These are phyloP conservation scores for Trididemnum nubilum DNA, from an alignment of 23 tunicate genomes.

Conservation along the genomic window DNA sequence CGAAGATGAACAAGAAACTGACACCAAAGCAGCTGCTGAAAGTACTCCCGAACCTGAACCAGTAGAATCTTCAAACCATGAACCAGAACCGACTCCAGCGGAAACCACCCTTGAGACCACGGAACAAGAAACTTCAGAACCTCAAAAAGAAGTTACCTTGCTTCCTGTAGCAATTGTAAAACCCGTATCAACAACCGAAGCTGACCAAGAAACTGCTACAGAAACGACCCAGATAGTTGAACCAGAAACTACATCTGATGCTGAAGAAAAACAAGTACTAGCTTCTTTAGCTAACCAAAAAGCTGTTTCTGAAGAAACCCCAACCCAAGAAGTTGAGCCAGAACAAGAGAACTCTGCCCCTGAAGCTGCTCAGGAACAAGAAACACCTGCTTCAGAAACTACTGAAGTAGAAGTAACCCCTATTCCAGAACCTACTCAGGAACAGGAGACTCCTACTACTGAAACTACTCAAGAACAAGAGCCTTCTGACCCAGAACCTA, in stretches of 20 bases:
- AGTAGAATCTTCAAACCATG: not conserved
- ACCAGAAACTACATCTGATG: not conserved
- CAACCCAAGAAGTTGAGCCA: not conserved
- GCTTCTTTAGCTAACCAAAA: not conserved
- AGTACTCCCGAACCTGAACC: constrained; percentile 9
- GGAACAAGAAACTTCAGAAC: not conserved
- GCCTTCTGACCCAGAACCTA: constrained; percentile 2
- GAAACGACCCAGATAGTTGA: too few relatives aligned
- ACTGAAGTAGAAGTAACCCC: not conserved
- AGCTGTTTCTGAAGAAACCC: too few relatives aligned
- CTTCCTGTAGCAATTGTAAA: not conserved
- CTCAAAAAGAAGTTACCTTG: not conserved
- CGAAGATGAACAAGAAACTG: not conserved
- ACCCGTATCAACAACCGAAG: not conserved
- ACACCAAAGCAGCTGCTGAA: not conserved
- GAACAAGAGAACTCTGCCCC: not conserved
- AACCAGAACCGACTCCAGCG: too few relatives aligned
- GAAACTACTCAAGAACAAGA: constrained; percentile 4
- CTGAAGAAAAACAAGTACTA: not conserved
- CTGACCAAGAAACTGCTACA: not conserved
- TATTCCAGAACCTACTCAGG: not conserved
- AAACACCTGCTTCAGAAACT: not conserved
- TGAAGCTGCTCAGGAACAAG: constrained; percentile 12
- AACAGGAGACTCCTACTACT: not conserved
- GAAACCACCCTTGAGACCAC: not conserved